Evolutionary conservation across 2,888 invertebrate species (phyloP).

Genomic region (Chelonus formosanus): DNA sequence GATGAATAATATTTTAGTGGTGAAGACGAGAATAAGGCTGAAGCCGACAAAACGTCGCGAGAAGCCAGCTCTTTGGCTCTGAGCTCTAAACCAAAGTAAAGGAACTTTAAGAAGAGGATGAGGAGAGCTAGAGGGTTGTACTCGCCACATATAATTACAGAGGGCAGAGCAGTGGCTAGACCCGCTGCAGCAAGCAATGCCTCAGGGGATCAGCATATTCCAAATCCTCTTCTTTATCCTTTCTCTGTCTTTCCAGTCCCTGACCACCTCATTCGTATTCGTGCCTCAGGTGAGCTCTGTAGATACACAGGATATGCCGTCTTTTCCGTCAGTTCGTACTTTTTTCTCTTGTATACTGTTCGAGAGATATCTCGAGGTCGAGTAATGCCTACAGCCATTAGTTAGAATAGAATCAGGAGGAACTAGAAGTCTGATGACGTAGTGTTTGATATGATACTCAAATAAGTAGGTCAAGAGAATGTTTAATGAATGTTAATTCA

Average conservation of each 20-base stretch:
- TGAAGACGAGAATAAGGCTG: slow-evolving; percentile 39
- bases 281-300: slow-evolving; percentile 53
- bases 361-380: slow-evolving; percentile 22
- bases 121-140: slow-evolving; percentile 39
- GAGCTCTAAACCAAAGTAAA: slow-evolving; percentile 35
- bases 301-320: slow-evolving; percentile 47
- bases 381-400: slow-evolving; percentile 2
- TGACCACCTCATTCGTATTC: slow-evolving; percentile 56
- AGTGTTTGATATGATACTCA: no score
- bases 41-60: slow-evolving; percentile 31
- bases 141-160: slow-evolving; percentile 52
- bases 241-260: slow-evolving; percentile 12
- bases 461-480: no score
- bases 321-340: slow-evolving; percentile 31
- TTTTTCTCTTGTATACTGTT: slow-evolving; percentile 34
- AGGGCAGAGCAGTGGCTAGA: slow-evolving; percentile 60
- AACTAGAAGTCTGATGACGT: slow-evolving; percentile 27
- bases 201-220: slow-evolving; percentile 52
- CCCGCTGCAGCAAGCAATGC: slow-evolving; percentile 54
- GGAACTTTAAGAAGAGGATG: slow-evolving; percentile 8
- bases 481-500: no score
- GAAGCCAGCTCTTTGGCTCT: slow-evolving; percentile 37
- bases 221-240: slow-evolving; percentile 45
- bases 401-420: not conserved
- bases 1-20: slow-evolving; percentile 32